Evolutionary conservation across 2,797 vertebrate genomes (phyloP).

Genomic region (Falco novaeseelandiae): DNA sequence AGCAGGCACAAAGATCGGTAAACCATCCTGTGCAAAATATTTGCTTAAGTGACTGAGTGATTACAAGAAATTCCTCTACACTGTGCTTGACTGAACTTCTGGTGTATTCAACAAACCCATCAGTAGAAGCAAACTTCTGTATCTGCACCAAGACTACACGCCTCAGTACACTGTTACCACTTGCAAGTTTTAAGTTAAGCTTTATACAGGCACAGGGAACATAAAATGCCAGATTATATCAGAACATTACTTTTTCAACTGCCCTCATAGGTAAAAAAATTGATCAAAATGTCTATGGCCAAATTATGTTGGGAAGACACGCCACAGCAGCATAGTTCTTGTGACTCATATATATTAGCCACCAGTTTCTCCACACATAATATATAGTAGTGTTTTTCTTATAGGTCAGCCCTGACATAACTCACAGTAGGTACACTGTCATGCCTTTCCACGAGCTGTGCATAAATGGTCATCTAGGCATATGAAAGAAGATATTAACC

Average conservation of each 20-base stretch:
- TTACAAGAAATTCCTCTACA: background rate
- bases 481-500: background rate
- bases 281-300: background rate
- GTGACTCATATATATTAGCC: background rate
- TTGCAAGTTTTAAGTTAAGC: background rate
- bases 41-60: background rate
- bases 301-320: background rate
- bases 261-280: background rate
- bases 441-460: background rate
- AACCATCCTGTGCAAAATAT: background rate
- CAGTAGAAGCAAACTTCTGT: background rate
- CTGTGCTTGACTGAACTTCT: background rate
- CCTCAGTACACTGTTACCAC: background rate
- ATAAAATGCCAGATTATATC: background rate
- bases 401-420: background rate
- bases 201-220: background rate
- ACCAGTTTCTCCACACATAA: background rate
- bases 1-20: background rate
- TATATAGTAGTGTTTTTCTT: background rate
- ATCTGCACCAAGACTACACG: background rate
- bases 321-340: background rate
- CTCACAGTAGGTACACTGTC: background rate
- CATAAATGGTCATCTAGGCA: background rate
- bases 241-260: background rate
- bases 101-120: background rate